Evolutionary conservation across 2,797 vertebrate genomes (phyloP).

Genomic region (Rhinella marina): DNA sequence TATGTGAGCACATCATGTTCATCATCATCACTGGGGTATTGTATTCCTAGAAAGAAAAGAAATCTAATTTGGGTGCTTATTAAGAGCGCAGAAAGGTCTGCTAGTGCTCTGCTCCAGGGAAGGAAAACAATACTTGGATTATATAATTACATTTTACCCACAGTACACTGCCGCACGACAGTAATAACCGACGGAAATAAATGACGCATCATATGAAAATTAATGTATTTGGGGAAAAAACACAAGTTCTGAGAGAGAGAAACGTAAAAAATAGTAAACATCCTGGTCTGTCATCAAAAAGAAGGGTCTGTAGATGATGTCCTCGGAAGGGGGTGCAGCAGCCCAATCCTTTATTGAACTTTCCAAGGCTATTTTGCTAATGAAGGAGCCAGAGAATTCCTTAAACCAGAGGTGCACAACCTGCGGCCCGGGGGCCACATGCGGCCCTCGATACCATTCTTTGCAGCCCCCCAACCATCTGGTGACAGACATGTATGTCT

Average conservation of each 20-base stretch:
- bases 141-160: conserved; percentile 8
- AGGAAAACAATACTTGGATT: not conserved
- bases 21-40: not conserved
- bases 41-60: conserved; percentile 28
- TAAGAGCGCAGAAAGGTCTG: not conserved
- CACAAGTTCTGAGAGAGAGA: too few species aligned
- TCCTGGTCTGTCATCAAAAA: too few species aligned
- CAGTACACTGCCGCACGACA: not conserved
- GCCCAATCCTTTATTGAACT: not conserved
- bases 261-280: too few species aligned
- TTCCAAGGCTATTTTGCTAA: not conserved
- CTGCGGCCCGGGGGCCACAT: too few species aligned
- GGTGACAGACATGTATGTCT: too few species aligned
- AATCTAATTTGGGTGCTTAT: conserved; percentile 28
- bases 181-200: not conserved
- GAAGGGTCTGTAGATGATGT: too few species aligned
- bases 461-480: too few species aligned
- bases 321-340: not conserved
- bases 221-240: not conserved
- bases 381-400: not conserved
- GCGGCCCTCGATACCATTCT: too few species aligned
- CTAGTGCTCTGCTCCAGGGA: not conserved
- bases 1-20: not conserved
- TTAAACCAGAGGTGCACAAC: too few species aligned
- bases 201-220: not conserved